Percentiles rank a stretch among this genome's conserved stretches.
These are phyloP conservation scores for Mesorhabditis sp. DNA, from an alignment of 2,888 invertebrate species.

Conservation along the genomic window DNA sequence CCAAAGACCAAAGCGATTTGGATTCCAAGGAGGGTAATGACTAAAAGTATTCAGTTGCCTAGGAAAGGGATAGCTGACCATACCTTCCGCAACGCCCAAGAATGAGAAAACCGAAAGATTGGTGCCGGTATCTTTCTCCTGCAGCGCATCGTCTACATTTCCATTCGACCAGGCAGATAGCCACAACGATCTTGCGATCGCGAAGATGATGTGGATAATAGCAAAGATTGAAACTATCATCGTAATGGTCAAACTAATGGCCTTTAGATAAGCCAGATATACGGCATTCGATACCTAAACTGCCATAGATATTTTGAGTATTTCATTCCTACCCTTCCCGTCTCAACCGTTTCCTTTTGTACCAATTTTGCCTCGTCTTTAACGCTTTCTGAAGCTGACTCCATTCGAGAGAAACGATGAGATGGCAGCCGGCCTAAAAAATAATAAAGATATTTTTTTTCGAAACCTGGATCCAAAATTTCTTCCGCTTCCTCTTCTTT, in stretches of 20 bases:
- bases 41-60: constrained; percentile 21
- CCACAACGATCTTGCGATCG: constrained; percentile 21
- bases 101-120: not conserved
- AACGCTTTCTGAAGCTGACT: constrained; percentile 2
- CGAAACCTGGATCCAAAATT: not conserved
- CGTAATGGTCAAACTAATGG: not conserved
- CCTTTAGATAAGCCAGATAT: not conserved
- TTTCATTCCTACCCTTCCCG: not conserved
- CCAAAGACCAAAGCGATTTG: constrained; percentile 35
- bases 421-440: not conserved
- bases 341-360: not conserved
- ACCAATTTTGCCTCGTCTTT: constrained; percentile 4
- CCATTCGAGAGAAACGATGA: not conserved
- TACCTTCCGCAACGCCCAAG: not conserved
- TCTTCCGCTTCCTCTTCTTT: not conserved
- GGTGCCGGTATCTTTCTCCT: constrained; percentile 1
- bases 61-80: constrained; percentile 13
- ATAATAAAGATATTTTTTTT: not conserved
- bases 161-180: constrained; percentile 30
- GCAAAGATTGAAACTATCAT: not conserved
- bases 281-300: not conserved
- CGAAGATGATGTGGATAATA: not conserved
- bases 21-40: constrained; percentile 29
- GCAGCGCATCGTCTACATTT: constrained; percentile 14
- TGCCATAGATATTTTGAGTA: not conserved